These are phyloP conservation scores for Aphelinus certus DNA, from an alignment of 1,140 invertebrate species.

Conservation along the genomic window DNA sequence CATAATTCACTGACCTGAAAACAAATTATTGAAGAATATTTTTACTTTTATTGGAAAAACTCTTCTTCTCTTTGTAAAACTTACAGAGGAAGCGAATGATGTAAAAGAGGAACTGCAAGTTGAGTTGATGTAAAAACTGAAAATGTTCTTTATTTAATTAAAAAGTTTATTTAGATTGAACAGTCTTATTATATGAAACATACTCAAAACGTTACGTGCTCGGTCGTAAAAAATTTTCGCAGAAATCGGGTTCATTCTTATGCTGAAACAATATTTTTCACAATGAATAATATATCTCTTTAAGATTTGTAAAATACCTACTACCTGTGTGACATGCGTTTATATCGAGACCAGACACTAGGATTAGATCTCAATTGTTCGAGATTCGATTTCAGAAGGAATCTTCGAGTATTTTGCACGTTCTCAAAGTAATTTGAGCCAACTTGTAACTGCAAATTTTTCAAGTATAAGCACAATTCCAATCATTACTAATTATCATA, in stretches of 20 bases:
- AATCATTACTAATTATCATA: background rate
- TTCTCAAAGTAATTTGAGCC: constrained; percentile 6
- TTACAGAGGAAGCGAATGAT: constrained; percentile 5
- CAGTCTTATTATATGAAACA: too few species aligned
- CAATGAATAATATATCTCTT: too few species aligned
- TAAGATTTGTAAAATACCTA: too few species aligned
- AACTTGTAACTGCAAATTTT: background rate
- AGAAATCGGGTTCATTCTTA: too few species aligned
- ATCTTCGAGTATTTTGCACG: background rate
- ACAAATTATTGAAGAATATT: too few species aligned
- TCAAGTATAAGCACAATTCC: background rate
- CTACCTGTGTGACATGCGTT: too few species aligned
- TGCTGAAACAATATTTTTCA: too few species aligned
- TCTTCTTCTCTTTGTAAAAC: background rate
- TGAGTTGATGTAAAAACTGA: background rate
- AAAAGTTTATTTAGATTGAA: too few species aligned
- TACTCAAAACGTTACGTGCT: too few species aligned
- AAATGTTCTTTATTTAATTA: background rate
- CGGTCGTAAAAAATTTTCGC: too few species aligned
- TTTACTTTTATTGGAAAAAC: too few species aligned
- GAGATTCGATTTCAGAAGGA: background rate
- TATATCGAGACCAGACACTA: too few species aligned
- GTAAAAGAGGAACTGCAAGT: background rate
- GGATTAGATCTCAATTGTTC: background rate
- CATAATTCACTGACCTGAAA: constrained; percentile 19